phyloP scores from a whole-genome alignment of 2,113 vertebrate species.

The Oceanites oceanicus region DNA sequence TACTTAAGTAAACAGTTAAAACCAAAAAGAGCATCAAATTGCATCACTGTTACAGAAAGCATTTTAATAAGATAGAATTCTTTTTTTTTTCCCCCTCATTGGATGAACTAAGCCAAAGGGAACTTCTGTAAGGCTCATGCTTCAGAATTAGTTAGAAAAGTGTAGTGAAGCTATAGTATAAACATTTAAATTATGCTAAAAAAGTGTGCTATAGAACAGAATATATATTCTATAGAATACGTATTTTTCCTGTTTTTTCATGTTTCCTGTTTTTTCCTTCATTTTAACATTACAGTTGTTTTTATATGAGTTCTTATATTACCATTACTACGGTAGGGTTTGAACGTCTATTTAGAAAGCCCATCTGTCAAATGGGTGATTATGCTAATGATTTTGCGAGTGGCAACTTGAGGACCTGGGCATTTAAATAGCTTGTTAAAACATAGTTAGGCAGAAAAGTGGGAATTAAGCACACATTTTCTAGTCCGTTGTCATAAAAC shows the following conservation, averaged over 20 bases:
- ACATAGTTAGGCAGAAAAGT: not conserved
- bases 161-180: not conserved
- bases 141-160: not conserved
- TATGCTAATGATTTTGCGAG: not conserved
- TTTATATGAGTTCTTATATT: not conserved
- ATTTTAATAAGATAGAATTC: not conserved
- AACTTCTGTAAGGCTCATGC: not conserved
- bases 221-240: not conserved
- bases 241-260: not conserved
- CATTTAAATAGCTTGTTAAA: not conserved
- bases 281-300: not conserved
- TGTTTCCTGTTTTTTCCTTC: not conserved
- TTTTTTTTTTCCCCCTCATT: not conserved
- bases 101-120: not conserved
- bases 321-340: not conserved
- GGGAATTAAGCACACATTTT: not conserved
- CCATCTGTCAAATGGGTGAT: not conserved
- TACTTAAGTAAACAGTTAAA: constrained; percentile 30
- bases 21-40: not conserved
- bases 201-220: not conserved
- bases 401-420: not conserved
- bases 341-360: not conserved
- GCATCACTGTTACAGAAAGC: not conserved
- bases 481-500: not conserved
- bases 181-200: not conserved